A percentile compares a stretch with the other conserved stretches of the same genome.
Evolutionary conservation across 2,888 invertebrate genomes (phyloP).

Genomic region (Cepaea hortensis): DNA sequence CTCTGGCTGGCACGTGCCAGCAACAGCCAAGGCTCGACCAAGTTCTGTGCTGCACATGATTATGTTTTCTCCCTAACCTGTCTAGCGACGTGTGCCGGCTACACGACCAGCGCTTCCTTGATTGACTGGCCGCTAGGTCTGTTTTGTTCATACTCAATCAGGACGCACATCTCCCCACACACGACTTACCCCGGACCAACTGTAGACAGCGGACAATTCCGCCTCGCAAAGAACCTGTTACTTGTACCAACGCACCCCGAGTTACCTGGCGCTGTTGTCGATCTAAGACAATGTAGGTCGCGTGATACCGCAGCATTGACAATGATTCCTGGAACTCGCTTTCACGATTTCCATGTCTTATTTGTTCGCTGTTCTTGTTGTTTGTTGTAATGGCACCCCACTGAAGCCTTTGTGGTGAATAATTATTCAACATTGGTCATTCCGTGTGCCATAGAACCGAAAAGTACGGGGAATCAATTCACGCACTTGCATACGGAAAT

Average conservation of each 20-base stretch:
- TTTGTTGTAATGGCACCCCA: too few species aligned
- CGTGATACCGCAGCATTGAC: not conserved
- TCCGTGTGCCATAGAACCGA: too few species aligned
- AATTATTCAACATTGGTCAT: too few species aligned
- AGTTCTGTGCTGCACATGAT: conserved; percentile 3
- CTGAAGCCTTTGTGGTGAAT: too few species aligned
- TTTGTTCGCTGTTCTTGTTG: not conserved
- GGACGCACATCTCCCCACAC: not conserved
- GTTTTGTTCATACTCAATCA: not conserved
- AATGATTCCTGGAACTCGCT: not conserved
- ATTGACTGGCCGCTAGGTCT: too few species aligned
- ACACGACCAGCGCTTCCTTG: not conserved
- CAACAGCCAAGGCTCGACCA: not conserved
- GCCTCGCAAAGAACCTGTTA: conserved; percentile 3
- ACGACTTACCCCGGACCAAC: not conserved
- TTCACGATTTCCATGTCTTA: not conserved
- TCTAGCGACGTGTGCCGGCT: not conserved
- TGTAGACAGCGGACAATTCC: not conserved
- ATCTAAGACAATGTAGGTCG: not conserved
- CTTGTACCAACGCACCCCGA: conserved; percentile 10
- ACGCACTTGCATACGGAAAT: too few species aligned
- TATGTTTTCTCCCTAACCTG: not conserved
- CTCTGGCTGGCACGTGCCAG: not conserved
- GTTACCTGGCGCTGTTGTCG: not conserved
- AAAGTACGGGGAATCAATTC: too few species aligned